Evolutionary conservation across 2,113 vertebrate genomes (phyloP).

Genomic region (Megaceryle torquata): DNA sequence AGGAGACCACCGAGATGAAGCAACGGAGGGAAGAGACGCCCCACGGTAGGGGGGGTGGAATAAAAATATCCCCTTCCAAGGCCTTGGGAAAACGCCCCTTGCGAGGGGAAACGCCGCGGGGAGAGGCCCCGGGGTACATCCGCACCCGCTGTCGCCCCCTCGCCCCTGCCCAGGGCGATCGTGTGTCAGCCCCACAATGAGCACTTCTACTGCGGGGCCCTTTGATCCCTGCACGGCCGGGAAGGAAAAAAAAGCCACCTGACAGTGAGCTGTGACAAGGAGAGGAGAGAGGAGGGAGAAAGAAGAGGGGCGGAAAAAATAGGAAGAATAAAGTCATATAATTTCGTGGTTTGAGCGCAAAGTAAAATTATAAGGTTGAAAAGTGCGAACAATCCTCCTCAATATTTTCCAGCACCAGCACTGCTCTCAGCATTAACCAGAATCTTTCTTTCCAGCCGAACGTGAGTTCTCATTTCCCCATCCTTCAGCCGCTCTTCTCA

Average conservation of each 20-base stretch:
- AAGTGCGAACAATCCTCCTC: conserved; percentile 22
- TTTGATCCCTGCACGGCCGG: conserved; percentile 54
- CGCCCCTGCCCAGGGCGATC: conserved; percentile 45
- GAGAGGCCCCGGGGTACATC: not conserved
- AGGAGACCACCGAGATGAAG: conserved; percentile 36
- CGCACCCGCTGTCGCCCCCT: not conserved
- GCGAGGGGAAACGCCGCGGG: not conserved
- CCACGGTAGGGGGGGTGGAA: accelerated
- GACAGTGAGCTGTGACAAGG: conserved; percentile 42
- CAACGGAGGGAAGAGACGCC: not conserved
- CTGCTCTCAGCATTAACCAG: conserved; percentile 30
- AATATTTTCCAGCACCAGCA: conserved; percentile 13
- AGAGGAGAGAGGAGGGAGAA: not conserved
- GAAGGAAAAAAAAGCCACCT: conserved; percentile 35
- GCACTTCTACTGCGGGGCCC: conserved; percentile 43
- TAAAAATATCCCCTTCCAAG: not conserved
- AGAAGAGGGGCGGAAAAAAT: not conserved
- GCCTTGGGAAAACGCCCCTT: not conserved
- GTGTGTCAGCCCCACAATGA: conserved; percentile 59
- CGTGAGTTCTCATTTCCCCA: conserved; percentile 13
- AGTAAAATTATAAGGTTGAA: conserved; percentile 19
- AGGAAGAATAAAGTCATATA: not conserved
- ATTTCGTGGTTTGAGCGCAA: conserved; percentile 26
- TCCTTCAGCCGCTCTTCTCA: not conserved
- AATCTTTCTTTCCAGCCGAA: conserved; percentile 1